Conservation (phyloP, 2,888 invertebrate species). For the Troilus luridus region DNA sequence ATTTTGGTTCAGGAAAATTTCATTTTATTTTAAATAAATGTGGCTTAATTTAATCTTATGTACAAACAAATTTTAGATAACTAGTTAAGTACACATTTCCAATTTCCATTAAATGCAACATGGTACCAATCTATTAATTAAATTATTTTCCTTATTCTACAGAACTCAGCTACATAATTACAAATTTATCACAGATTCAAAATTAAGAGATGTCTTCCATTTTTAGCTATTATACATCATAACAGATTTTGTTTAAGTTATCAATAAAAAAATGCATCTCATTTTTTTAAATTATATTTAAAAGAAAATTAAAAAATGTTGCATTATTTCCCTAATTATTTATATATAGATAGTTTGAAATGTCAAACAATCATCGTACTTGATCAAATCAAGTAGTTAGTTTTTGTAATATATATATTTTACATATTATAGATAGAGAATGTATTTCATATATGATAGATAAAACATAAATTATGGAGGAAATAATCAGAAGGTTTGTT, state of each 20-base stretch:
- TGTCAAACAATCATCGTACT: background rate
- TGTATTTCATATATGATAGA: background rate
- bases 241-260: background rate
- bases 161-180: conserved; percentile 3
- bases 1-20: background rate
- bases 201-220: conserved; percentile 19
- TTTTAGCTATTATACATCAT: background rate
- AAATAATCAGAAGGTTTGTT: background rate
- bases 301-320: background rate
- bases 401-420: conserved; percentile 1
- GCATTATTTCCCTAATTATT: background rate
- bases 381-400: background rate
- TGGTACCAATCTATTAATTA: conserved; percentile 9
- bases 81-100: conserved; percentile 31
- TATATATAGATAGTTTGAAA: background rate
- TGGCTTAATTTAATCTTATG: conserved; percentile 18
- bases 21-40: conserved; percentile 28
- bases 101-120: conserved; percentile 19
- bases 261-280: background rate
- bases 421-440: too few species aligned
- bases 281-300: background rate
- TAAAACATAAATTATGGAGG: background rate
- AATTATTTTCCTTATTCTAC: conserved; percentile 15
- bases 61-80: conserved; percentile 7
- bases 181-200: conserved; percentile 46